These are phyloP conservation scores for Henricia sp. DNA, from an alignment of 53 echinoderm and acorn worm genomes.

Conservation along the genomic window DNA sequence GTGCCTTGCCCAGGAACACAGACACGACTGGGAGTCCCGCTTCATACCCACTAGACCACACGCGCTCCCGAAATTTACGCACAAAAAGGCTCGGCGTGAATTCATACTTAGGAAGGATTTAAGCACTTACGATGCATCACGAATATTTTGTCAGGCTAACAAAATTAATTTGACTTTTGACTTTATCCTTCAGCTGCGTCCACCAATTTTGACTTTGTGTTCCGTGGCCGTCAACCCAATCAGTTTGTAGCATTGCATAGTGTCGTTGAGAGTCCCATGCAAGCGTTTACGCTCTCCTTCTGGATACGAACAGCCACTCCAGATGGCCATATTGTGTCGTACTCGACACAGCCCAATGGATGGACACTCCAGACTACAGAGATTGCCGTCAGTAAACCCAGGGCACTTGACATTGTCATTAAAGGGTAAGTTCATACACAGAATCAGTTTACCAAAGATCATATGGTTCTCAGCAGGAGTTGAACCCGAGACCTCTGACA, in stretches of 20 bases:
- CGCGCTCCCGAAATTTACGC: no score
- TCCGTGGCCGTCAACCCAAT: constrained; percentile 14
- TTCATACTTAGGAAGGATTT: no score
- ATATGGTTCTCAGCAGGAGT: not conserved
- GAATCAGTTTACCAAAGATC: no score
- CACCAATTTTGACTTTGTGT: constrained; percentile 56
- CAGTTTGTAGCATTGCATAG: constrained; percentile 54
- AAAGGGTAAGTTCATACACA: constrained; percentile 52
- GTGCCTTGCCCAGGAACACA: no score
- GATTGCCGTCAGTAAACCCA: constrained; percentile 33
- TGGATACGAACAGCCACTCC: constrained; percentile 55
- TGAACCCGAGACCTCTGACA: not conserved
- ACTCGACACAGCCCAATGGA: not conserved
- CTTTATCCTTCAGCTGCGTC: constrained; percentile 8
- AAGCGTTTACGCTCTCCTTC: constrained; percentile 49
- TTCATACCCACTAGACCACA: no score
- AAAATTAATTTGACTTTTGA: no score
- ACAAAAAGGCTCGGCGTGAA: no score
- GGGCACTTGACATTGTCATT: constrained; percentile 17
- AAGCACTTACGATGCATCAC: no score
- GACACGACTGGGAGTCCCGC: no score
- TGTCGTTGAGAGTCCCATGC: not conserved
- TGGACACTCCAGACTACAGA: not conserved
- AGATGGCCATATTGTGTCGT: constrained; percentile 34
- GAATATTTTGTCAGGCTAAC: no score